Conservation (phyloP, 2,888 invertebrate genomes). For the Seladonia tumulorum region DNA sequence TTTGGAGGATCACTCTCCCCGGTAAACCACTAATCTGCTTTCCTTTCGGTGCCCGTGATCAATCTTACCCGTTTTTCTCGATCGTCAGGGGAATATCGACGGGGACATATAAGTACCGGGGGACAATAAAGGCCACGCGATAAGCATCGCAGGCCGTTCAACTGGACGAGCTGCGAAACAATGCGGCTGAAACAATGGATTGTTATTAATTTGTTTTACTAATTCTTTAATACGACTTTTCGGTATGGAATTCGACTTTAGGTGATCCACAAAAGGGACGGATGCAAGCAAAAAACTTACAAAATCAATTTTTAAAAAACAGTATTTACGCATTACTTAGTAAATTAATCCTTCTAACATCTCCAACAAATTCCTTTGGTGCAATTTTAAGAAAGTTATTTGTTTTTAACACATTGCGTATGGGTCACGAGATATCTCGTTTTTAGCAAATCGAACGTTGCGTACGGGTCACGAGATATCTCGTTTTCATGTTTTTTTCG, state of each 20-base stretch:
- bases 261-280: too few relatives aligned
- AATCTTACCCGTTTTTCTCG: conserved; percentile 69
- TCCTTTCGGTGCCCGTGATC: conserved; percentile 63
- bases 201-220: conserved; percentile 1
- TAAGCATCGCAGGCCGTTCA: background rate
- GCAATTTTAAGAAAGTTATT: too few relatives aligned
- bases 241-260: background rate
- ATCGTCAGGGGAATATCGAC: conserved; percentile 44
- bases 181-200: background rate
- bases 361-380: too few relatives aligned
- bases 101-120: conserved; percentile 47
- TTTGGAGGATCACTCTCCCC: conserved; percentile 65
- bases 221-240: background rate
- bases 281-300: too few relatives aligned
- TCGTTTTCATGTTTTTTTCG: too few relatives aligned
- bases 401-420: too few relatives aligned
- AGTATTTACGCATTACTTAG: too few relatives aligned
- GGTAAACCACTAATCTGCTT: conserved; percentile 78
- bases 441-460: too few relatives aligned
- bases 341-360: too few relatives aligned
- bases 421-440: too few relatives aligned
- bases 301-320: too few relatives aligned
- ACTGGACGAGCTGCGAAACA: background rate
- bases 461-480: too few relatives aligned
- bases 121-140: conserved; percentile 30